Conservation (phyloP, 2,888 invertebrate genomes). For the Scaptomyza tumidula region DNA sequence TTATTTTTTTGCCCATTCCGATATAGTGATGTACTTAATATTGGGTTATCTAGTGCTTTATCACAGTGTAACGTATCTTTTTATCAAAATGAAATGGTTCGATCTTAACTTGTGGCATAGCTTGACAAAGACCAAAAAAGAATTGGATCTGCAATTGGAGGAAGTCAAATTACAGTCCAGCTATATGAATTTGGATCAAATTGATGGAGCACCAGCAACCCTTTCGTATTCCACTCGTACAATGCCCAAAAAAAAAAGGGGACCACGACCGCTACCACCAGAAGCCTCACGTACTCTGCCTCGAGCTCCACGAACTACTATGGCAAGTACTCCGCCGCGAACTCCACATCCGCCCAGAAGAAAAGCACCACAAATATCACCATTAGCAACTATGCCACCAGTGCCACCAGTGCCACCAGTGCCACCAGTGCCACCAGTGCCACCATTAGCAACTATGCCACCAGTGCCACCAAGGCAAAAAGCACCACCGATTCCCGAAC, state of each 20-base stretch:
- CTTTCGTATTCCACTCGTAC: background rate
- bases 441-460: no score
- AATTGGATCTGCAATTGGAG: slow-evolving; percentile 13
- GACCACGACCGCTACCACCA: no score
- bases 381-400: no score
- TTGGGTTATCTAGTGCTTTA: slow-evolving; percentile 24
- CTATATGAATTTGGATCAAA: slow-evolving; percentile 10
- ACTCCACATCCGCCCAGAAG: background rate
- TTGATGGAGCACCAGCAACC: slow-evolving; percentile 31
- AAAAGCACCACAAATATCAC: background rate
- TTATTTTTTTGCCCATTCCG: background rate
- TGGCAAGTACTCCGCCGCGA: background rate
- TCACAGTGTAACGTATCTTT: slow-evolving; percentile 6
- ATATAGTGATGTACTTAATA: slow-evolving; percentile 18
- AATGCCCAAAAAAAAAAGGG: background rate
- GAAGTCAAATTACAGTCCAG: background rate
- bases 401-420: no score
- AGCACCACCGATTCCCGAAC: no score
- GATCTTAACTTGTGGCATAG: slow-evolving; percentile 28
- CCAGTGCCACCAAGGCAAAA: no score
- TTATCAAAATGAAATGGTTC: background rate
- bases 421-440: no score
- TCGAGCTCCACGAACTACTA: background rate
- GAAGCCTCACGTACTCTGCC: rapidly evolving
- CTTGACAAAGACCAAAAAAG: background rate